A percentile compares a stretch with the other conserved stretches of the same genome.
phyloP scores from a whole-genome alignment of 2,113 vertebrate species.

The Takifugu bimaculatus region DNA sequence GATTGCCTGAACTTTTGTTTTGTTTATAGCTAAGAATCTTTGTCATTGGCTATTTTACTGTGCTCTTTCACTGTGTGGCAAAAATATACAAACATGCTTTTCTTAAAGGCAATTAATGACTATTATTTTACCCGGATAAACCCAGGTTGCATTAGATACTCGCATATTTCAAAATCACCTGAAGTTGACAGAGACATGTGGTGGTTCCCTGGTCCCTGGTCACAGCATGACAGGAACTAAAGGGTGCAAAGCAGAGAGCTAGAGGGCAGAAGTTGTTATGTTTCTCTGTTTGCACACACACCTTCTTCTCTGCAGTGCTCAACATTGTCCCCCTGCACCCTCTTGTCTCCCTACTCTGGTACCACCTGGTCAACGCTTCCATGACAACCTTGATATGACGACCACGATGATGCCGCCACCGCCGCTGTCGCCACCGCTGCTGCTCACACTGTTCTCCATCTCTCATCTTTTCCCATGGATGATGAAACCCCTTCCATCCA shows the following conservation, averaged over 20 bases:
- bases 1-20: conserved; percentile 38
- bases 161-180: neutral
- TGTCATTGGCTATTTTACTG: no score
- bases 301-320: conserved; percentile 72
- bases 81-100: no score
- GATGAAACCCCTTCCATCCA: conserved; percentile 6
- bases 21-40: no score
- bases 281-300: conserved; percentile 74
- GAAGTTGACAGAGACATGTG: conserved; percentile 9
- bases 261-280: conserved; percentile 74
- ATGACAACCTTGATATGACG: conserved; percentile 14
- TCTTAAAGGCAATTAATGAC: no score
- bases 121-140: no score
- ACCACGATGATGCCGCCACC: neutral
- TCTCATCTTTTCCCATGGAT: conserved; percentile 6
- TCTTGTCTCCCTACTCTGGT: conserved; percentile 75
- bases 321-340: conserved; percentile 75
- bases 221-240: neutral
- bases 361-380: conserved; percentile 36
- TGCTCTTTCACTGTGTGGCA: conserved; percentile 18
- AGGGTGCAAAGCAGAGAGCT: conserved; percentile 70
- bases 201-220: conserved; percentile 5
- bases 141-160: no score
- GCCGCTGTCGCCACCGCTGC: conserved; percentile 9
- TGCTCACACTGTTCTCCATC: conserved; percentile 18